These are phyloP conservation scores for Calliopum simillimum DNA, from an alignment of 2,888 invertebrate species.

Conservation along the genomic window DNA sequence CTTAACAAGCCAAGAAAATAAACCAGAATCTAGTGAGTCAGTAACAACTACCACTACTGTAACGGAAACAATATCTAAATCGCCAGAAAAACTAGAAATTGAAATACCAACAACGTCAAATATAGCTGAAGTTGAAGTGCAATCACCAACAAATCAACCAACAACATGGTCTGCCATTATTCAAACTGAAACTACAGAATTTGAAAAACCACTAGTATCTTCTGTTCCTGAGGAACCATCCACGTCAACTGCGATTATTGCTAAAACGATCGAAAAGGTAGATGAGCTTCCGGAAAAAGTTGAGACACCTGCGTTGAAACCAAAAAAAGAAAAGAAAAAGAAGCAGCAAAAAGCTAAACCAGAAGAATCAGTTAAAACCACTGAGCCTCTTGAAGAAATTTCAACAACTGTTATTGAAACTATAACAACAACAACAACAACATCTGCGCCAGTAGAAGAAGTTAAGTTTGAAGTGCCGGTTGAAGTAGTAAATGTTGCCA, in stretches of 20 bases:
- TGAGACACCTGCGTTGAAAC: neutral
- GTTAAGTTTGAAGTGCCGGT: neutral
- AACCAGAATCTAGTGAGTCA: neutral
- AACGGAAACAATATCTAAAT: neutral
- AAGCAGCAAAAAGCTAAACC: neutral
- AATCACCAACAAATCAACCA: slow-evolving; percentile 59
- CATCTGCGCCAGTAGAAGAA: neutral
- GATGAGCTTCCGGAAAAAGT: too few relatives aligned
- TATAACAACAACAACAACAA: slow-evolving; percentile 4
- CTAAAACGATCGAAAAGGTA: too few relatives aligned
- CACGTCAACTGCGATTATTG: too few relatives aligned
- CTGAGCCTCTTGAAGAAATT: slow-evolving; percentile 14
- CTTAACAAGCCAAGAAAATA: slow-evolving; percentile 33
- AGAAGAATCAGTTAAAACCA: slow-evolving; percentile 20
- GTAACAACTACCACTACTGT: neutral
- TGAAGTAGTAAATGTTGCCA: neutral
- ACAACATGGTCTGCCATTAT: slow-evolving; percentile 62
- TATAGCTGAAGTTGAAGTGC: slow-evolving; percentile 50
- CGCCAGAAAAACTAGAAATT: neutral
- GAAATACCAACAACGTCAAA: neutral
- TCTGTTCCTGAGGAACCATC: too few relatives aligned
- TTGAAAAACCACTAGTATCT: slow-evolving; percentile 32
- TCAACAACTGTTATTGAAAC: slow-evolving; percentile 3
- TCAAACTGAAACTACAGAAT: slow-evolving; percentile 57
- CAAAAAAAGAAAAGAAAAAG: too few relatives aligned